phyloP scores from a whole-genome alignment of 1,140 invertebrate species.

The Ladona fulva region DNA sequence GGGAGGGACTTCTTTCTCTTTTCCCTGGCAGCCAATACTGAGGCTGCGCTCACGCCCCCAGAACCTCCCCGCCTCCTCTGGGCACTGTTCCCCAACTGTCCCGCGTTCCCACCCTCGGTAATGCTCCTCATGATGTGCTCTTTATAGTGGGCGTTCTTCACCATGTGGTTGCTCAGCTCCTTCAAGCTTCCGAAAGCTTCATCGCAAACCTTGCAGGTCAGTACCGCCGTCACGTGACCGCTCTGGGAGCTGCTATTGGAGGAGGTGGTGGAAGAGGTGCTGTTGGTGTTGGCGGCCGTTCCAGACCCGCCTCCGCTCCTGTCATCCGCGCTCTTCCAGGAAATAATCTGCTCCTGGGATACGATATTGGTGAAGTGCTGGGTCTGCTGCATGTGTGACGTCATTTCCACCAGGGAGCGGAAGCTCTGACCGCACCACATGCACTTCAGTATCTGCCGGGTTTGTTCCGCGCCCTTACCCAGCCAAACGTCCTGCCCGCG shows the following conservation, averaged over 20 bases:
- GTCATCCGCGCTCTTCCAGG: constrained; percentile 87
- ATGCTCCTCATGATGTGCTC: constrained; percentile 90
- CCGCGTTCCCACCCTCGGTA: constrained; percentile 73
- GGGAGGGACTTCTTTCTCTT: constrained; percentile 89
- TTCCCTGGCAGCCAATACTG: constrained; percentile 50
- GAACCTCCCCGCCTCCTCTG: too few relatives aligned
- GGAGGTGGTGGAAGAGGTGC: too few relatives aligned
- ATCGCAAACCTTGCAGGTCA: constrained; percentile 96
- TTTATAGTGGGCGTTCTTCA: constrained; percentile 96
- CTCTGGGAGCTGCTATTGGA: too few relatives aligned
- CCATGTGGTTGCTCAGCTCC: constrained; percentile 95
- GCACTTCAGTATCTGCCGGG: constrained; percentile 92
- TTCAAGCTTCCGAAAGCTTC: constrained; percentile 91
- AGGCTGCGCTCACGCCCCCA: constrained; percentile 40
- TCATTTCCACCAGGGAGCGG: constrained; percentile 91
- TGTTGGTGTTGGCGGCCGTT: too few relatives aligned
- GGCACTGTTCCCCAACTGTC: too few relatives aligned
- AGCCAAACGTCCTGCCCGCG: constrained; percentile 97
- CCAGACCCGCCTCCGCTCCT: constrained; percentile 43
- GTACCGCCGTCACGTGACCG: constrained; percentile 79
- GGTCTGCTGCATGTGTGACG: constrained; percentile 96
- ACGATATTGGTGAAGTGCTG: constrained; percentile 98
- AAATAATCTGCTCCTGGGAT: constrained; percentile 92
- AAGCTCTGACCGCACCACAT: constrained; percentile 99
- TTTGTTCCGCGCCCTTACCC: constrained; percentile 94